phyloP scores from a whole-genome alignment of 2,797 vertebrate genomes.

The Tarsius wallacei region DNA sequence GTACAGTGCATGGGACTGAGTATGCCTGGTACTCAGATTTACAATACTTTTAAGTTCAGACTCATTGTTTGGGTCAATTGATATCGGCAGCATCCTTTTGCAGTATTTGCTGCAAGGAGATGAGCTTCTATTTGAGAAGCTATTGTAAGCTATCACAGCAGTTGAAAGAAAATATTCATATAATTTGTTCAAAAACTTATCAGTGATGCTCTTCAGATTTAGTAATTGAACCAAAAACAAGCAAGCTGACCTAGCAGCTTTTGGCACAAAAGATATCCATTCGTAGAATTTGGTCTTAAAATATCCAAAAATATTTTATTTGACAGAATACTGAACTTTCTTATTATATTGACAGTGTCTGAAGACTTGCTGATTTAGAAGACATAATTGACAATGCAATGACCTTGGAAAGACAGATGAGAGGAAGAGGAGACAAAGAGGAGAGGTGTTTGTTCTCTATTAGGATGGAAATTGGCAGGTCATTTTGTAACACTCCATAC shows the following conservation, averaged over 20 bases:
- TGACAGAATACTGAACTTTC: not conserved
- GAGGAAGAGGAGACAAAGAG: not conserved
- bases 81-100: not conserved
- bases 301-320: not conserved
- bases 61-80: not conserved
- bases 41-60: not conserved
- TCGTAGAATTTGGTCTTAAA: not conserved
- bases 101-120: not conserved
- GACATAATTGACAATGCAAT: not conserved
- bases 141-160: not conserved
- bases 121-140: not conserved
- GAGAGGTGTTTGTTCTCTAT: not conserved
- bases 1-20: not conserved
- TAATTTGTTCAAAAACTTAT: not conserved
- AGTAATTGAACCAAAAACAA: not conserved
- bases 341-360: not conserved
- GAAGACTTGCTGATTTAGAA: not conserved
- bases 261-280: not conserved
- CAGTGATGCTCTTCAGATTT: not conserved
- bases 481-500: constrained; percentile 15
- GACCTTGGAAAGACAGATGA: not conserved
- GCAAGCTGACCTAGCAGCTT: not conserved
- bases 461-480: not conserved
- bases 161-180: not conserved
- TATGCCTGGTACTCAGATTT: fast-evolving